Evolutionary conservation across 2,113 vertebrate species (phyloP), one percentile per base, ranked within the genome.

Genomic region (Panthera uncia): DNA sequence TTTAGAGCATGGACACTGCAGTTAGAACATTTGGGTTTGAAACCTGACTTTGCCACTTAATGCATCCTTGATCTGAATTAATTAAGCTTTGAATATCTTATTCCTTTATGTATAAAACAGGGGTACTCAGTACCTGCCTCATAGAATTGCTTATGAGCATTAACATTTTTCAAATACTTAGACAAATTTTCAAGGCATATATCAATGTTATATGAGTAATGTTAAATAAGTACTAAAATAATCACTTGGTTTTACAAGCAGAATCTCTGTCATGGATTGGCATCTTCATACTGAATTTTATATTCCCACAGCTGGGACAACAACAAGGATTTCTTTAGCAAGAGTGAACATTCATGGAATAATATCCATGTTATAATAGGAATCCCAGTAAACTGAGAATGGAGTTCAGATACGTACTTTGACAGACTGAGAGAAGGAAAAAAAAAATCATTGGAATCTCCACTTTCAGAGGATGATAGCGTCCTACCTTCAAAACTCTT

Each of bases 151-250:
- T 90, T 45, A 15, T 36, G 6, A 50, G 33, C 45, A 48, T 79
- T 89, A 89, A 45, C 27, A 50, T 94, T 87, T 94, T 33, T 45
- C 89, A 96, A 76, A 83, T 48, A 38, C 50, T 65, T 82, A 97
- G 23, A 80, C 66, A 87, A 95, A 55, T 92, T 14, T 10, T 92
- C 48, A 63, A 15, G 15, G 29, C 14, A 23, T 61, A 68, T 74
- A 38, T 65, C 65, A 76, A 12, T 86, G 7, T 55, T 48, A 83
- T 1, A 50, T 19, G 27, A 97, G 33, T 78, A 66, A 84, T 48
- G 15, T 36, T 81, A 91, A 83, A 41, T 74, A 95, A 52, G 52
- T 33, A 85, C 79, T 94, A 73, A 79, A 71, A n/a, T 29, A 71
- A 71, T 78, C 15, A 65, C 48, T 92, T 55, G 25, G 38, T 63